Evolutionary conservation across 2,888 invertebrate genomes (phyloP).

Genomic region (Adelphocoris suturalis): DNA sequence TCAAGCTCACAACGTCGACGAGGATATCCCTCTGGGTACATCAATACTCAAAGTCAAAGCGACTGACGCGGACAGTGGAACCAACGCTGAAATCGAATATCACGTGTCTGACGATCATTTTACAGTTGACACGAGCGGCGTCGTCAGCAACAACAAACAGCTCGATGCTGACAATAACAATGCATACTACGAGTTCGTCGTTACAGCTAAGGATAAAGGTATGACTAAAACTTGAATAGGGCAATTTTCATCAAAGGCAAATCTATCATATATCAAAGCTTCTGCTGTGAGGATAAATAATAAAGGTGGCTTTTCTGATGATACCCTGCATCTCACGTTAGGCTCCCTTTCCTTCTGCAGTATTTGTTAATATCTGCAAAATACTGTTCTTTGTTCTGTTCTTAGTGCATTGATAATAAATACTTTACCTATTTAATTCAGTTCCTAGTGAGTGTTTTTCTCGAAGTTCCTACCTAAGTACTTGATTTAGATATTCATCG

Average conservation of each 20-base stretch:
- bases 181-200: slow-evolving; percentile 96
- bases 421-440: too few species aligned
- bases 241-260: neutral
- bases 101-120: slow-evolving; percentile 96
- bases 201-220: slow-evolving; percentile 96
- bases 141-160: slow-evolving; percentile 92
- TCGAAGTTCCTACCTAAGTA: too few species aligned
- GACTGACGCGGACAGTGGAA: slow-evolving; percentile 95
- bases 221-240: slow-evolving; percentile 60
- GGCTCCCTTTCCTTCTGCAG: too few species aligned
- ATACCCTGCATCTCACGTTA: too few species aligned
- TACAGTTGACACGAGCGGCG: slow-evolving; percentile 94
- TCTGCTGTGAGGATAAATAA: too few species aligned
- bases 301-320: too few species aligned
- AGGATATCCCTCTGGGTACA: slow-evolving; percentile 94
- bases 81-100: slow-evolving; percentile 96
- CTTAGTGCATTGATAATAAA: too few species aligned
- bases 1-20: slow-evolving; percentile 97
- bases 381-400: too few species aligned
- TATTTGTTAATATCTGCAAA: too few species aligned
- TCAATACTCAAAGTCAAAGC: slow-evolving; percentile 97
- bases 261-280: too few species aligned
- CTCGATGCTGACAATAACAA: slow-evolving; percentile 97
- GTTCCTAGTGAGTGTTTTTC: too few species aligned
- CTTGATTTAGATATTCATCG: too few species aligned